Base-by-base conservation (phyloP, 2,888 invertebrate species). In the Prosopocoilus inquinatus region DNA sequence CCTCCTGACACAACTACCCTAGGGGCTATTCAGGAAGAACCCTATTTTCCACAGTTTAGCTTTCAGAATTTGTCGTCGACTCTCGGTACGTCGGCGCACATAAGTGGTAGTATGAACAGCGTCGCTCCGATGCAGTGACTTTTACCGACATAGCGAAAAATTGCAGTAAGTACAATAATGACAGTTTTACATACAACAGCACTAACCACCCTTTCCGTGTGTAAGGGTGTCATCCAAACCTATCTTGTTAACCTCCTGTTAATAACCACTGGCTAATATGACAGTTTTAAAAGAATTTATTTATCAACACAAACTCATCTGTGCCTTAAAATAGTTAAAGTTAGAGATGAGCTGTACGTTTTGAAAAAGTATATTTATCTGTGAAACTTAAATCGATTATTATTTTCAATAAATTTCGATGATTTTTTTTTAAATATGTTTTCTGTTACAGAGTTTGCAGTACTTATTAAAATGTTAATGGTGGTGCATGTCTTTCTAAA, bases 11-110 rank as follows among this genome's bases (percentile, higher is more conserved):
- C 83, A 64, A 81, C 78, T 60, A 79, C 79, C 11, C 78, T 87
- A 36, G 81, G 81, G 61, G 83, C 85, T 67, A 87, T 87, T 63
- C 86, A 85, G 74, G 88, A 88, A 78, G 88, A 88, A 70, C 84
- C 85, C 64, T 79, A 82, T 67, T 88, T 88, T 78, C 86, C 87
- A 69, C 89, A 92, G 82, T 95, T 95, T 81, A 92, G 92, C 65
- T 90, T 88, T 79, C 89, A 89, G 75, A 86, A 86, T 74, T 78
- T 84, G 72, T 84, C 84, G 63, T 85, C 85, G 52, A 85, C 85
- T 44, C 76, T 86, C 63, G 84, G 85, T 69, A 84, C 82, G 72
- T 83, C 84, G 61, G 79, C 82, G 61, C 82, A 84, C 68, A 83
- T 83, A 67, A 80, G 83, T 75, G 82, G 83, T 67, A 83, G 84